Conservation (phyloP, 2,113 vertebrate species). For the Platichthys flesus region DNA sequence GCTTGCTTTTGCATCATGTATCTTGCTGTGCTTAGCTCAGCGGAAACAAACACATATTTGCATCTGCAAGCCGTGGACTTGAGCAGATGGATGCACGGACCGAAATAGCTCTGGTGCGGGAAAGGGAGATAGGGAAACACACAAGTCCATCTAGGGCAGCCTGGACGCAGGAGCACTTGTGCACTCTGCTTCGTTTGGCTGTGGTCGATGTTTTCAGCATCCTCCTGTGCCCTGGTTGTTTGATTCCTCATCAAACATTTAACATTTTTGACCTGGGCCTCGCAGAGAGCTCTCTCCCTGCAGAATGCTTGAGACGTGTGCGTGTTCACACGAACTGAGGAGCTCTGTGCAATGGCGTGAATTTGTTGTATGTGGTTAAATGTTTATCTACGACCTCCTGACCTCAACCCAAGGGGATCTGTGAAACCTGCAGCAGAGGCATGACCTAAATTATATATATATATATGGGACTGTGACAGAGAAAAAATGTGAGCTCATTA, state of each 20-base stretch:
- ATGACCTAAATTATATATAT: background rate
- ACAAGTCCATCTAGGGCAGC: slow-evolving; percentile 44
- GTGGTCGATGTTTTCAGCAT: slow-evolving; percentile 29
- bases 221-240: slow-evolving; percentile 38
- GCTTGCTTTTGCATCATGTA: slow-evolving; percentile 10
- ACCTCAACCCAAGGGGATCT: slow-evolving; percentile 33
- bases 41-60: slow-evolving; percentile 7
- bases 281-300: slow-evolving; percentile 1
- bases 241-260: slow-evolving; percentile 54
- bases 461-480: too few species aligned
- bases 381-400: slow-evolving; percentile 31
- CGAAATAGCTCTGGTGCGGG: slow-evolving; percentile 46
- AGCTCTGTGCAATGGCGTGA: slow-evolving; percentile 11
- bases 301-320: background rate
- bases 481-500: too few species aligned
- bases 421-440: slow-evolving; percentile 17
- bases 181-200: slow-evolving; percentile 45
- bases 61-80: slow-evolving; percentile 37
- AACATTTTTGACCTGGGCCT: slow-evolving; percentile 47
- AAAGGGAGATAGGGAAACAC: slow-evolving; percentile 25
- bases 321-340: background rate
- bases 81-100: slow-evolving; percentile 51
- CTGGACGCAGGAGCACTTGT: slow-evolving; percentile 18
- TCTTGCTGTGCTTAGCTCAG: slow-evolving; percentile 32
- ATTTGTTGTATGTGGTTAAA: slow-evolving; percentile 21